Evolutionary conservation across 1,140 invertebrate species (phyloP).

Genomic region (Papilio glaucus): DNA sequence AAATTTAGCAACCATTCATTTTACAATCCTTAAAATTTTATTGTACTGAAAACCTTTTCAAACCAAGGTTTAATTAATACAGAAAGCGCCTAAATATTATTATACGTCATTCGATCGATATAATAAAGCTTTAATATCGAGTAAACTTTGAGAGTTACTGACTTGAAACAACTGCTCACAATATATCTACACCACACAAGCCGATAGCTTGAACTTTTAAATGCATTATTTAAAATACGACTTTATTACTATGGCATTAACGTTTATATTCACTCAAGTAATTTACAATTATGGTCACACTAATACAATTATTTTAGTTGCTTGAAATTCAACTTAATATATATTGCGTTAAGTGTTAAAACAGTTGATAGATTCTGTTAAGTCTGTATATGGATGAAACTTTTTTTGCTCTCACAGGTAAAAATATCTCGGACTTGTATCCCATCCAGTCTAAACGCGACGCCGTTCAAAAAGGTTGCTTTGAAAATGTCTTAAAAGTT

Average conservation of each 20-base stretch:
- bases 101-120: neutral
- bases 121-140: neutral
- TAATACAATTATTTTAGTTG: conserved; percentile 47
- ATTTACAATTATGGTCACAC: conserved; percentile 47
- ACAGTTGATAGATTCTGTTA: conserved; percentile 35
- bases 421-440: conserved; percentile 73
- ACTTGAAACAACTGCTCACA: conserved; percentile 70
- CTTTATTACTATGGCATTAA: conserved; percentile 37
- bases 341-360: conserved; percentile 18
- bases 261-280: conserved; percentile 41
- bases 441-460: conserved; percentile 69
- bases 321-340: conserved; percentile 39
- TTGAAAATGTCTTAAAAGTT: conserved; percentile 32
- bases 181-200: conserved; percentile 63
- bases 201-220: conserved; percentile 57
- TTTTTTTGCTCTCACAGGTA: conserved; percentile 79
- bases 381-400: conserved; percentile 61
- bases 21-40: neutral
- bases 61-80: neutral
- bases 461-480: conserved; percentile 51
- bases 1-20: too few species aligned
- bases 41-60: neutral
- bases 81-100: neutral
- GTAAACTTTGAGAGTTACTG: conserved; percentile 66
- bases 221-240: conserved; percentile 36